Conservation (phyloP, 2,797 vertebrate species). For the Clarias pachynema region DNA sequence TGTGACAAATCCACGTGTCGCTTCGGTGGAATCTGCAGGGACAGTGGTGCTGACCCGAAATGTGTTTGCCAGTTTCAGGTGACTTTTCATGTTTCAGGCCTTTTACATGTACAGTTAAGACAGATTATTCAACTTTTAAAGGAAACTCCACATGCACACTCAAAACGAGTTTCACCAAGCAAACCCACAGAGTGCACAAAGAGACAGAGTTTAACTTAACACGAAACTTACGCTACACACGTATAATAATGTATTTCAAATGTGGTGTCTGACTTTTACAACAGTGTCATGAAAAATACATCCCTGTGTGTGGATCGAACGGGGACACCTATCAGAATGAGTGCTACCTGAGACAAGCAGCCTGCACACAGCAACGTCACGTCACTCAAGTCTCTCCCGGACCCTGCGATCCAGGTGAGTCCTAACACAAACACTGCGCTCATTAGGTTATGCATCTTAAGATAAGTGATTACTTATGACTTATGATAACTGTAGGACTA, state of each 20-base stretch:
- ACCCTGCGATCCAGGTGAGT: conserved; percentile 90
- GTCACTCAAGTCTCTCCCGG: conserved; percentile 83
- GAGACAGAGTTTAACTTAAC: neutral
- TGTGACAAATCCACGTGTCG: conserved; percentile 91
- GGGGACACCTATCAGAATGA: conserved; percentile 98
- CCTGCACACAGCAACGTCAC: conserved; percentile 92
- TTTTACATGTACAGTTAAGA: neutral
- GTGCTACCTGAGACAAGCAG: conserved; percentile 90
- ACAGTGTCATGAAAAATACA: conserved; percentile 92
- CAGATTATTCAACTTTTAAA: neutral
- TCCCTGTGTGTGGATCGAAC: conserved; percentile 94
- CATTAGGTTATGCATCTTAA: neutral
- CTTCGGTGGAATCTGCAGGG: conserved; percentile 88
- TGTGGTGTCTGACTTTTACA: conserved; percentile 17
- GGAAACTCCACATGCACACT: neutral
- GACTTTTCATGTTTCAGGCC: conserved; percentile 32
- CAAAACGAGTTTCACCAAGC: neutral
- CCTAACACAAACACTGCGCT: neutral
- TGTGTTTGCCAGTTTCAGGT: conserved; percentile 96
- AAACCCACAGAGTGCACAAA: neutral
- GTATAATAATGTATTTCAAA: neutral
- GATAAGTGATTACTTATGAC: too few species aligned
- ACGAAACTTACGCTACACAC: neutral
- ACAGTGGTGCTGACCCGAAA: conserved; percentile 88
- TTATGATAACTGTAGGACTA: too few species aligned